Conservation (phyloP, 2,888 invertebrate genomes). For the Agonum fuliginosum region DNA sequence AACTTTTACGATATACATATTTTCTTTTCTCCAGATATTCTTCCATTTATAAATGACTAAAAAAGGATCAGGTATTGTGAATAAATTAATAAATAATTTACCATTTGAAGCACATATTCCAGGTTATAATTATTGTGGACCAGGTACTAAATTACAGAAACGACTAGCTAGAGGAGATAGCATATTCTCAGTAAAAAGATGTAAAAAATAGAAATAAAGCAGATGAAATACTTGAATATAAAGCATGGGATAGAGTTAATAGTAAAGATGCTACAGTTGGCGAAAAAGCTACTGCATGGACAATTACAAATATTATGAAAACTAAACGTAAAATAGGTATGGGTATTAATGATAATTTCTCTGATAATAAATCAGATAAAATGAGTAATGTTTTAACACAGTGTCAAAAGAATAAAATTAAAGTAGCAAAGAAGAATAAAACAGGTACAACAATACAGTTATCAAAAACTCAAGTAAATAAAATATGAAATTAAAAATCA, state of each 20-base stretch:
- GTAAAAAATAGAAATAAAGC: too few relatives aligned
- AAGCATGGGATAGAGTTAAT: constrained; percentile 58
- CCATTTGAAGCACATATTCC: constrained; percentile 60
- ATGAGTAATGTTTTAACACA: too few relatives aligned
- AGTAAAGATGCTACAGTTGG: constrained; percentile 55
- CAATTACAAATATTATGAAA: constrained; percentile 60
- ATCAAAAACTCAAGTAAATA: constrained; percentile 1
- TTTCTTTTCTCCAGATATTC: constrained; percentile 1
- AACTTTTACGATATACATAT: constrained; percentile 8
- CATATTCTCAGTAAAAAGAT: too few relatives aligned
- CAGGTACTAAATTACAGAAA: constrained; percentile 57
- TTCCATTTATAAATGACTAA: constrained; percentile 7
- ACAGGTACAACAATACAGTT: too few relatives aligned
- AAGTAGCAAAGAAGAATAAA: too few relatives aligned
- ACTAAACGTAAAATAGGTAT: too few relatives aligned
- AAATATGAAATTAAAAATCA: too few relatives aligned
- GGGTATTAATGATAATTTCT: too few relatives aligned
- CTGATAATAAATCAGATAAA: too few relatives aligned
- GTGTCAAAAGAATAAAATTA: too few relatives aligned
- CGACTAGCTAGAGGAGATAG: too few relatives aligned
- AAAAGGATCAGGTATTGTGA: constrained; percentile 20
- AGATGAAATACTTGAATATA: constrained; percentile 29
- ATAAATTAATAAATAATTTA: constrained; percentile 46
- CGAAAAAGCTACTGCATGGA: constrained; percentile 58
- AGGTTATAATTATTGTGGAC: constrained; percentile 60